Percentiles rank a stretch among this genome's conserved stretches.
Conservation (phyloP, 2,113 vertebrate genomes). For the Chauna torquata region DNA sequence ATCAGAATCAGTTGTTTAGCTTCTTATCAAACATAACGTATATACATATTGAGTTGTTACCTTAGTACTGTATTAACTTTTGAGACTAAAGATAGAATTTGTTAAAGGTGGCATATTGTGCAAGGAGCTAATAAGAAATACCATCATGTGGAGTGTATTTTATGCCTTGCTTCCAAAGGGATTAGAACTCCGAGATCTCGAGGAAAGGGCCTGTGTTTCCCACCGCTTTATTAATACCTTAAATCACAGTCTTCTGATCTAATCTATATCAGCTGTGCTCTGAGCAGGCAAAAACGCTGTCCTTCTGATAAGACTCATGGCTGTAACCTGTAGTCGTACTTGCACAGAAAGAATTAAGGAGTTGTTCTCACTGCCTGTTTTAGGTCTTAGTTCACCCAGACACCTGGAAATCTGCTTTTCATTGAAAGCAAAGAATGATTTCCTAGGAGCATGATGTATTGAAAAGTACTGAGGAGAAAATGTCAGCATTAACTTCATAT, state of each 20-base stretch:
- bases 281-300: background rate
- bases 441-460: constrained; percentile 5
- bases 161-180: constrained; percentile 3
- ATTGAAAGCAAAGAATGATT: constrained; percentile 23
- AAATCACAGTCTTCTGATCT: constrained; percentile 11
- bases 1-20: background rate
- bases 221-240: constrained; percentile 53
- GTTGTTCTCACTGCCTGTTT: background rate
- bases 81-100: background rate
- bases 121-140: background rate
- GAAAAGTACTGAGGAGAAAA: constrained; percentile 14
- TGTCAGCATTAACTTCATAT: background rate
- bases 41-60: background rate
- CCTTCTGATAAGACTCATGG: background rate
- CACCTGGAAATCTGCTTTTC: constrained; percentile 41
- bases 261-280: constrained; percentile 27
- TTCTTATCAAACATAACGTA: background rate
- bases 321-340: background rate
- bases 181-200: background rate
- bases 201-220: constrained; percentile 33
- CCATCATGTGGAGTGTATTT: background rate
- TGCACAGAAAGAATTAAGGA: background rate
- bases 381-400: background rate
- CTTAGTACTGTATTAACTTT: background rate
- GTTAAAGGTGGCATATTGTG: background rate